A percentile compares a stretch with the other conserved stretches of the same genome.
phyloP scores from a whole-genome alignment of 2,113 vertebrate species.

The Otocyon megalotis region DNA sequence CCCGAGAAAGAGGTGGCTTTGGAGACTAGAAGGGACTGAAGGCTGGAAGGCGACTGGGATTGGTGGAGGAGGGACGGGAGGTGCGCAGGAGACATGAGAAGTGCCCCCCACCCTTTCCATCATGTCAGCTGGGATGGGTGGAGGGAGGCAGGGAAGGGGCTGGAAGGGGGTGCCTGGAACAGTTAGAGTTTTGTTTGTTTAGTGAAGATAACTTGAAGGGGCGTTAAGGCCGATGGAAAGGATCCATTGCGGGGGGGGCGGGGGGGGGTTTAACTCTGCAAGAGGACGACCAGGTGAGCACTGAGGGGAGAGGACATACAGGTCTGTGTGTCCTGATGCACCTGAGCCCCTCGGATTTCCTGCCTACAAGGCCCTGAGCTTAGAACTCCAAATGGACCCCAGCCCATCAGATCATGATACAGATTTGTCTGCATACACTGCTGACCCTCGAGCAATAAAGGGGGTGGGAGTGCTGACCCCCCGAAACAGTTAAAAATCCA shows the following conservation, averaged over 20 bases:
- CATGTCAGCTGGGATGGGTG: fast-evolving
- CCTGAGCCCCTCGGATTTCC: not conserved
- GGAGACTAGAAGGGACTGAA: not conserved
- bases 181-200: not conserved
- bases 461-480: not conserved
- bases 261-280: not conserved
- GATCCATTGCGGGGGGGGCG: not conserved
- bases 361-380: not conserved
- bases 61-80: not conserved
- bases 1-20: not conserved
- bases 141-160: not conserved
- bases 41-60: not conserved
- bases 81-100: not conserved
- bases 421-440: not conserved
- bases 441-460: not conserved
- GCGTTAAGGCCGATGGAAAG: not conserved
- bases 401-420: not conserved
- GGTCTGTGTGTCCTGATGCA: not conserved
- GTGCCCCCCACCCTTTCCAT: fast-evolving
- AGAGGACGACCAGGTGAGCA: not conserved
- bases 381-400: not conserved
- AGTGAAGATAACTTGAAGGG: not conserved
- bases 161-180: fast-evolving
- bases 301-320: not conserved
- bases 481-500: not conserved